These are phyloP conservation scores for Chelonia mydas DNA, from an alignment of 2,797 vertebrate species.

Conservation along the genomic window DNA sequence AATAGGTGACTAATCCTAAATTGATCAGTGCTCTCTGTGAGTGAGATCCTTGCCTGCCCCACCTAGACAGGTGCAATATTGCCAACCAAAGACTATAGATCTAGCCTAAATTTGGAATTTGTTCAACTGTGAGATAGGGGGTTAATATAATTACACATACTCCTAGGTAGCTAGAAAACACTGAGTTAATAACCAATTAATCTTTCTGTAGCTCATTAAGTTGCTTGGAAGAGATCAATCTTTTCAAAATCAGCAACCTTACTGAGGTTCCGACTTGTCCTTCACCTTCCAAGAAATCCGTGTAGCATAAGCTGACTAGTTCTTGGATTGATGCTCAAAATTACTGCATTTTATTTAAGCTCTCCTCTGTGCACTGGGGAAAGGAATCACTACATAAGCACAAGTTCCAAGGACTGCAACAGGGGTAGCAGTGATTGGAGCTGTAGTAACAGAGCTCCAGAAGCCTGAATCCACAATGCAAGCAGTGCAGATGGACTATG, in stretches of 20 bases:
- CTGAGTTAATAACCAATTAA: neutral
- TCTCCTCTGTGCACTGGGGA: neutral
- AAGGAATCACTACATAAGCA: neutral
- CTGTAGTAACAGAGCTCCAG: neutral
- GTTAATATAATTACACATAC: neutral
- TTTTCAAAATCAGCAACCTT: accelerated
- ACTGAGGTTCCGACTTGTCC: neutral
- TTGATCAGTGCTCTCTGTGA: accelerated
- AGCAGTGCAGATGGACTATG: neutral
- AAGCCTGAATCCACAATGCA: neutral
- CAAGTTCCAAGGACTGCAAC: neutral
- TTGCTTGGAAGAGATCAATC: neutral
- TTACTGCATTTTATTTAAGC: neutral
- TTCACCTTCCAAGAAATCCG: neutral
- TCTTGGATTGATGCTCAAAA: neutral
- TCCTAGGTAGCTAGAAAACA: neutral
- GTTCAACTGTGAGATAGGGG: neutral
- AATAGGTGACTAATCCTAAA: neutral
- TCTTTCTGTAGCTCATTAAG: neutral
- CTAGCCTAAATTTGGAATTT: accelerated
- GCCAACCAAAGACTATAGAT: neutral
- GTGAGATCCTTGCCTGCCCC: accelerated
- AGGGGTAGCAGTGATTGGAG: neutral
- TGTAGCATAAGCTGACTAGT: neutral
- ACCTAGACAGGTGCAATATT: accelerated